Evolutionary conservation across 2,797 vertebrate genomes (phyloP).

Genomic region (Numenius phaeopus): DNA sequence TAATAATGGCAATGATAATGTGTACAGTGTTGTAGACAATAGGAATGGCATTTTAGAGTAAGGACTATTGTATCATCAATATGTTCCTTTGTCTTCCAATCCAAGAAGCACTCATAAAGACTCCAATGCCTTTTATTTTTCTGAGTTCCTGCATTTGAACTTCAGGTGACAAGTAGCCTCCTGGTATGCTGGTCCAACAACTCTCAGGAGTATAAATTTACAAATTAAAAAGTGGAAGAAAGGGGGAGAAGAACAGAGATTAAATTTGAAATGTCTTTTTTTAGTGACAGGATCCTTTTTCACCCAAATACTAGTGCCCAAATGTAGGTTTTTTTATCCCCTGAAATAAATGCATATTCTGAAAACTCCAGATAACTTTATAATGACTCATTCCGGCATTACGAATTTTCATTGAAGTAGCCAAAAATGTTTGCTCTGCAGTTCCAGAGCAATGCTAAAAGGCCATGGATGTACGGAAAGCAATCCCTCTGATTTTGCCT

Average conservation of each 20-base stretch:
- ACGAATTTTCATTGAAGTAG: background rate
- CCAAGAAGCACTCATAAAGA: background rate
- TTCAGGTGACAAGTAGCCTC: background rate
- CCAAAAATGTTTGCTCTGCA: background rate
- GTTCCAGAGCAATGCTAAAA: background rate
- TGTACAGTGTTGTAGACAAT: background rate
- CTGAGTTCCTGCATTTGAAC: background rate
- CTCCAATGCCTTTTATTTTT: background rate
- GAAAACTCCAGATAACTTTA: background rate
- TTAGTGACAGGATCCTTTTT: background rate
- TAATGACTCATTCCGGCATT: background rate
- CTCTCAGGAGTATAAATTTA: background rate
- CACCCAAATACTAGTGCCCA: background rate
- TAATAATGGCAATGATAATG: background rate
- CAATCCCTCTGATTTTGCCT: background rate
- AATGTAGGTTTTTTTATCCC: background rate
- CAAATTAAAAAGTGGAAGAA: background rate
- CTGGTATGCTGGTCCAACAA: background rate
- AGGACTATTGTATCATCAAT: background rate
- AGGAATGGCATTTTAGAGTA: background rate
- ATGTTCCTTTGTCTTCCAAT: background rate
- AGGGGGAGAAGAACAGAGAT: fast-evolving
- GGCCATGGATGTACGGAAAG: background rate
- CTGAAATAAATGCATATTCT: background rate
- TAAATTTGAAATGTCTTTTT: background rate